Evolutionary conservation across 2,113 vertebrate species (phyloP), one percentile per base, ranked within the genome.

Genomic region (Emydura subglobosa): DNA sequence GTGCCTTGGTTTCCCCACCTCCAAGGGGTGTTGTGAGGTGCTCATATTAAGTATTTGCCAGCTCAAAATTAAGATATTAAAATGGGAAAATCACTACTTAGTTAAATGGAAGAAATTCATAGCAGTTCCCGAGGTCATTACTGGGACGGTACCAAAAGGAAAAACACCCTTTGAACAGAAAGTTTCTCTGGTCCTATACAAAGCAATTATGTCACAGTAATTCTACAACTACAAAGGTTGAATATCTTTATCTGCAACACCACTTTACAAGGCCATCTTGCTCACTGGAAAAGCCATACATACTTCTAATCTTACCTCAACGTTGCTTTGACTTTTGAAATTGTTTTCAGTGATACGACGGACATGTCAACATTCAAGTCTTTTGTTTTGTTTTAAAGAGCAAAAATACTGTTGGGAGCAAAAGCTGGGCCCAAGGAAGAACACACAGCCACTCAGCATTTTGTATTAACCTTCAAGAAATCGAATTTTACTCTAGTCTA

Each of bases 391-490:
- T 22, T 57, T 27, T 34, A 29, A 61, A 16, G 29, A 44, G 76
- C 59, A 92, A 83, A n/a, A 7, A 51, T 6, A 31, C 0, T 55
- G 5, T 1, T 87, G 59, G 76, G 79, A 91, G 8, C 2, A 59
- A 72, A 17, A 61, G 44, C 44, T 42, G 53, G 59, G 59, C 61
- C 61, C 61, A 8, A n/a, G 61, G 16, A 90, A 54, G 5, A 50
- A n/a, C 31, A 90, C 80, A 57, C 1, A 91, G 22, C 85, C 44
- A 59, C 82, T 93, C 89, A 85, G 29, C 81, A 0, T 0, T 65
- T 88, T 96, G 96, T 97, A 96, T 97, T 97, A 89, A 79, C 31
- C 59, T 95, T 93, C 65, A 90, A 79, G 87, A 57, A 96, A 84
- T 91, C 89, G 91, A 92, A 96, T 94, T 96, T 89, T 96, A 59